Conservation (phyloP, 2,888 invertebrate species). For the Meandrusa payeni region DNA sequence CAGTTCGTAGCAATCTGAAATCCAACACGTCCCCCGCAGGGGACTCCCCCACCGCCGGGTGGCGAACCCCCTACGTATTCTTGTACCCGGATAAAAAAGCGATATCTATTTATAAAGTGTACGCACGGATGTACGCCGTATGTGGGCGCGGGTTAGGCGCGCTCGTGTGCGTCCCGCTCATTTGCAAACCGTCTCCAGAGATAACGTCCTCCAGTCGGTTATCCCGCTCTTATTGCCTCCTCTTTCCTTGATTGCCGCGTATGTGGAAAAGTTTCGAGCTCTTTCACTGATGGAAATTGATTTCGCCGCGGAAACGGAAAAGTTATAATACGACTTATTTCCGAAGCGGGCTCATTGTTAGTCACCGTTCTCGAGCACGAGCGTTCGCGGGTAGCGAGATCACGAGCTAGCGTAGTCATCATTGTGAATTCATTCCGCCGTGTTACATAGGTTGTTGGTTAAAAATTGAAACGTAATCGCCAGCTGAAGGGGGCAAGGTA, state of each 20-base stretch:
- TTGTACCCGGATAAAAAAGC: slow-evolving; percentile 80
- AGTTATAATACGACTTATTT: slow-evolving; percentile 59
- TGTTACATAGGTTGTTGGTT: slow-evolving; percentile 33
- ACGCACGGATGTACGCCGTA: slow-evolving; percentile 64
- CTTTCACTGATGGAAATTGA: slow-evolving; percentile 68
- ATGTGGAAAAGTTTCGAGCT: slow-evolving; percentile 71
- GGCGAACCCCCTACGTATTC: slow-evolving; percentile 71
- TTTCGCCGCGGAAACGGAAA: slow-evolving; percentile 62
- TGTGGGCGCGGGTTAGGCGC: slow-evolving; percentile 66
- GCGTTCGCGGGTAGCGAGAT: neutral
- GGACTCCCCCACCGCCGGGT: slow-evolving; percentile 61
- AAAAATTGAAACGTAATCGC: slow-evolving; percentile 57
- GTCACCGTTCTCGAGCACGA: slow-evolving; percentile 25
- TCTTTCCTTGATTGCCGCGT: slow-evolving; percentile 75
- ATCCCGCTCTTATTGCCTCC: slow-evolving; percentile 78
- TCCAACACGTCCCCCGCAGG: slow-evolving; percentile 80
- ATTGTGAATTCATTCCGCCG: slow-evolving; percentile 33
- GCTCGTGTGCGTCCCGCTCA: slow-evolving; percentile 62
- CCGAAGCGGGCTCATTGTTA: slow-evolving; percentile 35
- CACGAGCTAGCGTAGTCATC: neutral
- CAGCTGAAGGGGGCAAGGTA: slow-evolving; percentile 52
- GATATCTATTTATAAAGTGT: slow-evolving; percentile 81
- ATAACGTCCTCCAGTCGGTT: slow-evolving; percentile 78
- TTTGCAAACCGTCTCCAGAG: slow-evolving; percentile 81
- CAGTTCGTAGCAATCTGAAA: slow-evolving; percentile 82